phyloP scores from a whole-genome alignment of 2,113 vertebrate genomes.

The Sterrhoptilus dennistouni region DNA sequence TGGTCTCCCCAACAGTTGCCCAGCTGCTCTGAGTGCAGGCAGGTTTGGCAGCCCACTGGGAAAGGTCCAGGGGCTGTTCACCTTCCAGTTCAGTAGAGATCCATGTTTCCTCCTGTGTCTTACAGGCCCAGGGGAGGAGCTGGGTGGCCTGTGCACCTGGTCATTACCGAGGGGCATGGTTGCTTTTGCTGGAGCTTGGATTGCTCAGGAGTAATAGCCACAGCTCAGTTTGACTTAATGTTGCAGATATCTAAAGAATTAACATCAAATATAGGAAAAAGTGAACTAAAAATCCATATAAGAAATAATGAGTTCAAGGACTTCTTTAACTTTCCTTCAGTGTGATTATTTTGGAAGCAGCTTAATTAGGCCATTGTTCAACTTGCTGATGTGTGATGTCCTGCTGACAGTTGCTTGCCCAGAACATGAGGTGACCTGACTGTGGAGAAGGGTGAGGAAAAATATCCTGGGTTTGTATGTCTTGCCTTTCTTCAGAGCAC shows the following conservation, averaged over 20 bases:
- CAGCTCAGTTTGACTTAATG: neutral
- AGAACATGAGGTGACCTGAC: neutral
- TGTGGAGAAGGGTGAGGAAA: neutral
- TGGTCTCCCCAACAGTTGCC: neutral
- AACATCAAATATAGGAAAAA: neutral
- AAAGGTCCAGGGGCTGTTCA: neutral
- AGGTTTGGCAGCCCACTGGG: neutral
- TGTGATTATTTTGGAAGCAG: slow-evolving; percentile 7
- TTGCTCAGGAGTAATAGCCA: neutral
- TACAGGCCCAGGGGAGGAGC: neutral
- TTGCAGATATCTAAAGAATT: neutral
- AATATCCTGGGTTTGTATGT: neutral
- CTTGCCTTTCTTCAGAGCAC: neutral
- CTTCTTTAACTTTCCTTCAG: neutral
- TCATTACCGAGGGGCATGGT: neutral
- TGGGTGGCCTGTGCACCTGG: neutral
- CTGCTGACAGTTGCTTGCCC: neutral
- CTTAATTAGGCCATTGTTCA: neutral
- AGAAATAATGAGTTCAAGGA: slow-evolving; percentile 2
- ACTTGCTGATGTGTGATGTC: neutral
- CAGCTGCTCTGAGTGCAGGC: neutral
- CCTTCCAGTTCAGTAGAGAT: neutral
- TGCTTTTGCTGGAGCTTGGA: neutral
- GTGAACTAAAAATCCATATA: neutral
- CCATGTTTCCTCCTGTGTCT: neutral